Conservation (phyloP, 2,113 vertebrate species). For the Chrysochloris asiatica region DNA sequence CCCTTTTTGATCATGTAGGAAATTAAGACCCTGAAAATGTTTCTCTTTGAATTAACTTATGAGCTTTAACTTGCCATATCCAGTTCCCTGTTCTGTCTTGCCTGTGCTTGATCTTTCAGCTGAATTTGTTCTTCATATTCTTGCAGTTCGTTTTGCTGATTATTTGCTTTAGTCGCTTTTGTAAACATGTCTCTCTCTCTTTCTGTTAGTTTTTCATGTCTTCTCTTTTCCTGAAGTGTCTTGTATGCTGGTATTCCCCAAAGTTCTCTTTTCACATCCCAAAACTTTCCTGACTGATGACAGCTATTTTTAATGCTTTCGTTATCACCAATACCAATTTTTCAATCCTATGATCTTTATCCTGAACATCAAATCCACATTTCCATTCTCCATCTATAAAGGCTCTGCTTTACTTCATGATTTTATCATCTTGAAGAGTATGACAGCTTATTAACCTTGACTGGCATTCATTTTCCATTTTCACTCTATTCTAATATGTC, state of each 20-base stretch:
- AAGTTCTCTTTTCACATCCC: background rate
- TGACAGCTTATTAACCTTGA: background rate
- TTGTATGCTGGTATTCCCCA: background rate
- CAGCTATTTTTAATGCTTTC: background rate
- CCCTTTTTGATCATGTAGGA: background rate
- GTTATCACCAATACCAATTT: background rate
- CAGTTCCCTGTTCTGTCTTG: background rate
- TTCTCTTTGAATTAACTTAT: background rate
- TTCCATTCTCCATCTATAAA: background rate
- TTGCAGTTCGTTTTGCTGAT: background rate
- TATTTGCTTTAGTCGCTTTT: background rate
- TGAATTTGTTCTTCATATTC: background rate
- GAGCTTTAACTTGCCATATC: background rate
- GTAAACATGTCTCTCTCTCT: background rate
- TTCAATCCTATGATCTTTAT: background rate
- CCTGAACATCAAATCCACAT: background rate
- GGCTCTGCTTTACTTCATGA: conserved; percentile 2
- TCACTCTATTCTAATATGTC: background rate
- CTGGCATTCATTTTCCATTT: background rate
- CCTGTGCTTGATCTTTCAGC: background rate
- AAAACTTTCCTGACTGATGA: background rate
- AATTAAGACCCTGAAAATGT: background rate
- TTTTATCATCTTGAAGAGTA: conserved; percentile 12
- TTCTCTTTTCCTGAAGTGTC: background rate
- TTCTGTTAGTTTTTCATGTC: background rate